These are phyloP conservation scores for Perizoma affinitatum DNA, from an alignment of 2,888 invertebrate genomes.

Conservation along the genomic window DNA sequence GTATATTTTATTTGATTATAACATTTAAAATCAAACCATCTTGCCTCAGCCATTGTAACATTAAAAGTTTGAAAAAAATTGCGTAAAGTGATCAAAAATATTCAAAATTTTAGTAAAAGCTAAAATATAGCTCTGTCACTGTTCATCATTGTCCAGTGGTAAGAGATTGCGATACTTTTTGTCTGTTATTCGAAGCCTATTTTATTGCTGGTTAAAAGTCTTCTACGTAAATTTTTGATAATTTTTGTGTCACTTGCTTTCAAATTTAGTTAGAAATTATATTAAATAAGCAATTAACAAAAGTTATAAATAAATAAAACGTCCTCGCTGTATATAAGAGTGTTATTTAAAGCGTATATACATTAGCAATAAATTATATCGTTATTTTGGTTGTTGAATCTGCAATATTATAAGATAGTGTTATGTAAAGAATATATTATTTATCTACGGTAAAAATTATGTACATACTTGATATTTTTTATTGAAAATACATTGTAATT, in stretches of 20 bases:
- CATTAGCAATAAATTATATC: conserved; percentile 33
- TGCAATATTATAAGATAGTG: conserved; percentile 34
- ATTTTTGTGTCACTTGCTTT: conserved; percentile 12
- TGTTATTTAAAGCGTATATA: conserved; percentile 41
- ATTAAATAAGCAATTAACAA: conserved; percentile 11
- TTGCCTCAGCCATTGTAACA: conserved; percentile 20
- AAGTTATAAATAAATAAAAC: conserved; percentile 28
- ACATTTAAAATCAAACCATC: conserved; percentile 12
- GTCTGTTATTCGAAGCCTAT: too few species aligned
- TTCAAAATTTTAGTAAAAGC: neutral
- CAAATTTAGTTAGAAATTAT: conserved; percentile 17
- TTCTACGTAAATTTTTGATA: neutral
- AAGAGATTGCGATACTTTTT: too few species aligned
- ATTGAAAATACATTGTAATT: too few species aligned
- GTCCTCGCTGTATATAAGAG: conserved; percentile 42
- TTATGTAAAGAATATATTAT: conserved; percentile 24
- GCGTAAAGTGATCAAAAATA: neutral
- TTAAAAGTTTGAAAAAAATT: neutral
- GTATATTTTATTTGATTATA: conserved; percentile 17
- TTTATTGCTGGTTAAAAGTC: too few species aligned
- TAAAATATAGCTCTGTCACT: too few species aligned
- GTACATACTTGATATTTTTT: conserved; percentile 16
- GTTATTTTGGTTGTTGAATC: conserved; percentile 37
- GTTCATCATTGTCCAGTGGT: too few species aligned
- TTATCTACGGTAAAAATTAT: neutral